These are phyloP conservation scores for Thaleichthys pacificus DNA, from an alignment of 2,797 vertebrate species.

Conservation along the genomic window DNA sequence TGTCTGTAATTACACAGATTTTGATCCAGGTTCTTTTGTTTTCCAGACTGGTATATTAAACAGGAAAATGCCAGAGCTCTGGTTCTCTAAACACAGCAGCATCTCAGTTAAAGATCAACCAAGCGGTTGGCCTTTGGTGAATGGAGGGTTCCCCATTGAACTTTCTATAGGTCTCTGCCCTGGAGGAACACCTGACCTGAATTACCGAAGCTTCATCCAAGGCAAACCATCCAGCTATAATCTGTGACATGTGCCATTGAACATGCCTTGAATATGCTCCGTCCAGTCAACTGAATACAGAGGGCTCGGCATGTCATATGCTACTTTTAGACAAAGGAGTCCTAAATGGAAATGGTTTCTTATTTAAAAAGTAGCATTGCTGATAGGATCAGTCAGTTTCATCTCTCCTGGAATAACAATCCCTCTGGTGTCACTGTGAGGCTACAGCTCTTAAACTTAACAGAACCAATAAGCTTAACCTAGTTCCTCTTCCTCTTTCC, in stretches of 20 bases:
- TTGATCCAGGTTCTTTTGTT: conserved; percentile 45
- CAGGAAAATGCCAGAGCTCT: conserved; percentile 39
- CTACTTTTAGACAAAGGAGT: too few species aligned
- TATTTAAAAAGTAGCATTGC: too few species aligned
- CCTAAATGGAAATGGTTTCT: too few species aligned
- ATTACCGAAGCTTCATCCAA: conserved; percentile 18
- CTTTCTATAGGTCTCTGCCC: conserved; percentile 12
- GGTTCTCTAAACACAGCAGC: conserved; percentile 38
- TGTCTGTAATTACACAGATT: conserved; percentile 49
- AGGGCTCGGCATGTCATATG: too few species aligned
- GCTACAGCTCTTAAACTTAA: too few species aligned
- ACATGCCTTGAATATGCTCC: too few species aligned
- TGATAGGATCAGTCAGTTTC: neutral
- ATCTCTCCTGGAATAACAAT: neutral
- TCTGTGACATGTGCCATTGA: neutral
- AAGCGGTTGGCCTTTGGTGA: conserved; percentile 35
- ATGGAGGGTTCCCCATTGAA: conserved; percentile 19
- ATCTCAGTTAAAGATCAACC: conserved; percentile 42
- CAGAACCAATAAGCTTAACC: neutral
- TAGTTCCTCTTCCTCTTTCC: neutral
- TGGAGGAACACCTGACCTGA: conserved; percentile 25
- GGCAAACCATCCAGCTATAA: neutral
- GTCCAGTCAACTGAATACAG: too few species aligned
- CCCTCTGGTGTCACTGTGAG: neutral
- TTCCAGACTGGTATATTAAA: conserved; percentile 27